Evolutionary conservation across 2,113 vertebrate genomes (phyloP).

Genomic region (Cheirogaleus medius): DNA sequence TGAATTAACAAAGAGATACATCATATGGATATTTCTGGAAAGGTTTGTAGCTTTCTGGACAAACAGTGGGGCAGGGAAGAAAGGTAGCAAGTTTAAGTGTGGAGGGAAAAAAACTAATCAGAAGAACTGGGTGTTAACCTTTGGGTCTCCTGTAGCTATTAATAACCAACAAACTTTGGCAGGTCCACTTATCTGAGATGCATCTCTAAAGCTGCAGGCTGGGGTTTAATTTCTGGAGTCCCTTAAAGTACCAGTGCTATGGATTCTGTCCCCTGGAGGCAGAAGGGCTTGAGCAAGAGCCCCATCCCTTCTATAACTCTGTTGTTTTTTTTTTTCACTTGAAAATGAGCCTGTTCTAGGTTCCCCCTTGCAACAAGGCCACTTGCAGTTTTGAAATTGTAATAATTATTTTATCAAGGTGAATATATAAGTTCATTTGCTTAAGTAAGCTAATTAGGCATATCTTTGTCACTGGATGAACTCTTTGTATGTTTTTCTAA

Average conservation of each 20-base stretch:
- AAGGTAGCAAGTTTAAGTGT: not conserved
- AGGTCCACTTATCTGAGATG: not conserved
- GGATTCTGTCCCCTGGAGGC: fast-evolving
- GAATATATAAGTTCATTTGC: not conserved
- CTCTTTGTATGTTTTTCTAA: not conserved
- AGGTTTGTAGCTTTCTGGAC: not conserved
- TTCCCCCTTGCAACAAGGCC: not conserved
- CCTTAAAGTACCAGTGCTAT: not conserved
- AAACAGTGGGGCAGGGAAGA: not conserved
- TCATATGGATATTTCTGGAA: not conserved
- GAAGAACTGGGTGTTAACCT: not conserved
- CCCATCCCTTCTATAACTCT: not conserved
- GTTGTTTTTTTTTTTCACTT: not conserved
- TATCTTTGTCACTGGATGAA: not conserved
- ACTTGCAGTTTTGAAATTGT: not conserved
- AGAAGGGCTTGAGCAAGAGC: not conserved
- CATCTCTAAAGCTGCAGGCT: not conserved
- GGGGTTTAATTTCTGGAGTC: not conserved
- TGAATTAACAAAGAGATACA: not conserved
- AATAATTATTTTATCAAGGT: not conserved
- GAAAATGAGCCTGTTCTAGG: not conserved
- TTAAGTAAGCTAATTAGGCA: not conserved
- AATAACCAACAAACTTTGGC: not conserved
- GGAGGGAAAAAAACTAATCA: not conserved
- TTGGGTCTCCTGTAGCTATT: not conserved